Evolutionary conservation across 1,140 invertebrate genomes (phyloP), one percentile per base, ranked within the genome.

Genomic region (Leptinotarsa lineolata): DNA sequence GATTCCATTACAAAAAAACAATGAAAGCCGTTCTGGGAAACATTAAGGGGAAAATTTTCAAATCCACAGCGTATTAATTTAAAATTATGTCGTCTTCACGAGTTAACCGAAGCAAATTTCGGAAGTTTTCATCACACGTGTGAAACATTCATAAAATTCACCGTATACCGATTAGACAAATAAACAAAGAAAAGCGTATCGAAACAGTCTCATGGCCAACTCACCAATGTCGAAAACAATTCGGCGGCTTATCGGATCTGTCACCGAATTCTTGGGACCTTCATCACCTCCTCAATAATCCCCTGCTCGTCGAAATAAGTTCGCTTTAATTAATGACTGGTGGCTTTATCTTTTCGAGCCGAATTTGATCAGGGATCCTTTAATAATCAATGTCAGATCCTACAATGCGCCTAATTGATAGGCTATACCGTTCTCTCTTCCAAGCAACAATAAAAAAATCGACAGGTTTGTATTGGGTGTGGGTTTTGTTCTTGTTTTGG

Each of bases 361-460:
- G 22, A 44, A 39, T 66, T 44, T 39, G 64, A 66, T 66, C 64
- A 66, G 64, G 30, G 64, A 66, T 66, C 22, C 64, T 44, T 66
- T 66, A 44, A 66, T 66, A 66, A 66, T 66, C 64, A 66, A 66
- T 66, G 64, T 66, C 64, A 66, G 64, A 22, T 44, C 24, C 24
- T 64, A 64, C 61, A 64, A 64, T 64, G 61, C 22, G 12, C 39
- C 30, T 66, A 66, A 66, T 66, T 66, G 64, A 66, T 66, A 39
- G 64, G 64, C 64, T 45, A 66, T 66, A 66, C 22, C 60, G 22
- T 20, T 18, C 60, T 63, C 22, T 63, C 13, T 63, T 13, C 15
- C 12, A 21, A 63, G n/a, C 48, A 54, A 54, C 15, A 18, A 8
- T 15, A 54, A 54, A 54, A 54, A 54, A 54, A 54, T 16, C 48